A percentile compares a stretch with the other conserved stretches of the same genome.
Evolutionary conservation across 1,140 invertebrate species (phyloP).

Genomic region (Pollicipes pollicipes): DNA sequence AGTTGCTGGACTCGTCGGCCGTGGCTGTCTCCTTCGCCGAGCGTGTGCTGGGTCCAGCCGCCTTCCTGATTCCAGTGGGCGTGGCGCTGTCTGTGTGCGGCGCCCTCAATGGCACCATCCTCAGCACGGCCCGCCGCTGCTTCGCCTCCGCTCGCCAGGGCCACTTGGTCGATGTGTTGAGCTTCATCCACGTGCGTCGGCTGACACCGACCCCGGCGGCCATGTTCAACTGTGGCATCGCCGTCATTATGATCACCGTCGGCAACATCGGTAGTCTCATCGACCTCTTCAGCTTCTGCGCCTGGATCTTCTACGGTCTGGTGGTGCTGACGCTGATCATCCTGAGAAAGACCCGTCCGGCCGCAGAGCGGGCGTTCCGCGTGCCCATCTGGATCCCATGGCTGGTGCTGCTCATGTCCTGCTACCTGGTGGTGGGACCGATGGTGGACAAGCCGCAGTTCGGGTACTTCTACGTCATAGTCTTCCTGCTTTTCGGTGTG

Average conservation of each 20-base stretch:
- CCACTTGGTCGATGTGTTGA: constrained; percentile 33
- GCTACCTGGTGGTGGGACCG: constrained; percentile 56
- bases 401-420: constrained; percentile 47
- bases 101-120: constrained; percentile 40
- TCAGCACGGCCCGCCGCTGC: constrained; percentile 34
- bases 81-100: constrained; percentile 42
- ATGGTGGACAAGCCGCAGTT: constrained; percentile 53
- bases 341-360: constrained; percentile 46
- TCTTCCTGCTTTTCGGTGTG: constrained; percentile 49
- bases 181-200: constrained; percentile 29
- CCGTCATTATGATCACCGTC: constrained; percentile 48
- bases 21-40: constrained; percentile 40
- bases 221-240: constrained; percentile 46
- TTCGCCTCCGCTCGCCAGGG: constrained; percentile 30
- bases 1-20: constrained; percentile 35
- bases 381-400: constrained; percentile 58
- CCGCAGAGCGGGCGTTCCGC: constrained; percentile 54
- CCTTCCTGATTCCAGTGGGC: constrained; percentile 39
- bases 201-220: constrained; percentile 33
- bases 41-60: constrained; percentile 29
- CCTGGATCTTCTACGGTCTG: constrained; percentile 70
- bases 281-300: constrained; percentile 57
- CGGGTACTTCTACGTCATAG: constrained; percentile 56
- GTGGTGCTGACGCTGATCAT: constrained; percentile 60
- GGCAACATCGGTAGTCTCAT: constrained; percentile 51